Conservation (phyloP, 2,888 invertebrate genomes). For the Scelioninae gen. 1 region DNA sequence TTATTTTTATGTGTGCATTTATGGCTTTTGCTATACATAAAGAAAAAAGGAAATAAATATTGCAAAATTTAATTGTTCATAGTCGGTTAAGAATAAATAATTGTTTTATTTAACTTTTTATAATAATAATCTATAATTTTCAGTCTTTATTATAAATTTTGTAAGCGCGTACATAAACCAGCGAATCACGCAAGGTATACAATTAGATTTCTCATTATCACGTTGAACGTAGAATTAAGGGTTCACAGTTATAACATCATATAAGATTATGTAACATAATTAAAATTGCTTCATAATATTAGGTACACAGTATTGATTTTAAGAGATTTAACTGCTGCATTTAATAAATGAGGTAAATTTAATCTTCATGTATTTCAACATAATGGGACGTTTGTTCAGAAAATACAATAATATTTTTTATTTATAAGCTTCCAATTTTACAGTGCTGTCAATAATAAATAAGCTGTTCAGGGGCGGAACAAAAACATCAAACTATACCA, state of each 20-base stretch:
- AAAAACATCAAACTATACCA: not conserved
- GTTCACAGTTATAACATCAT: constrained; percentile 40
- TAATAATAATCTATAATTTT: not conserved
- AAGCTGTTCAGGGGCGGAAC: not conserved
- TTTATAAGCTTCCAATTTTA: not conserved
- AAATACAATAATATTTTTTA: not conserved
- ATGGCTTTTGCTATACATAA: too few species aligned
- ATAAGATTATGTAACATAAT: constrained; percentile 42
- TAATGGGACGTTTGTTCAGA: not conserved
- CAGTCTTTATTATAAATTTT: constrained; percentile 1
- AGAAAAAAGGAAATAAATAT: too few species aligned
- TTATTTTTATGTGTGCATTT: too few species aligned
- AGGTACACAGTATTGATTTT: constrained; percentile 10
- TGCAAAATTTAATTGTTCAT: too few species aligned
- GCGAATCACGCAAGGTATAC: not conserved
- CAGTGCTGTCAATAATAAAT: not conserved
- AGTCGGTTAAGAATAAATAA: too few species aligned
- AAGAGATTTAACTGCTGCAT: constrained; percentile 14
- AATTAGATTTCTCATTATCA: constrained; percentile 42
- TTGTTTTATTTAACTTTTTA: too few species aligned
- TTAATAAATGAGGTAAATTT: not conserved
- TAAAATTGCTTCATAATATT: constrained; percentile 33
- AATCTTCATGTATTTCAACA: not conserved
- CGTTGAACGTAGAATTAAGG: constrained; percentile 42
- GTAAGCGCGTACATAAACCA: not conserved